phyloP scores from a whole-genome alignment of 2,797 vertebrate species.

The Anguilla anguilla region DNA sequence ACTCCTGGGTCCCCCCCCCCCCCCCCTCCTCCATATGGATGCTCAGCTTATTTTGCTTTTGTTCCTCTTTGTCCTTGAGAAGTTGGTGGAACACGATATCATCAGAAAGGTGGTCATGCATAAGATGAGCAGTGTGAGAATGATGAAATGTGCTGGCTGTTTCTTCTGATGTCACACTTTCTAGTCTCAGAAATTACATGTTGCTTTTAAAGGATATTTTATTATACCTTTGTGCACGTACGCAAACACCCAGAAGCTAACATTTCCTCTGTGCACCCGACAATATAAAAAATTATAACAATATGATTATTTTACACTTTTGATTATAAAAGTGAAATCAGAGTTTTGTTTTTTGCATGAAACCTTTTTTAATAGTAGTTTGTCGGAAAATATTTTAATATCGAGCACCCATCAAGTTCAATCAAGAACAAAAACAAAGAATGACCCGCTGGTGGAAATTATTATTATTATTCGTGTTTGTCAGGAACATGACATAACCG shows the following conservation, averaged over 20 bases:
- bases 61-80: conserved; percentile 6
- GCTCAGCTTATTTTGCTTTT: not conserved
- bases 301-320: not conserved
- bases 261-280: no score
- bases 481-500: not conserved
- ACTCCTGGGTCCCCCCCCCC: not conserved
- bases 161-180: not conserved
- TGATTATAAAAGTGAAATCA: no score
- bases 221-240: not conserved
- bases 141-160: not conserved
- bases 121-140: not conserved
- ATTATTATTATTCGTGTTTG: not conserved
- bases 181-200: not conserved
- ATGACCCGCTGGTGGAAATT: not conserved
- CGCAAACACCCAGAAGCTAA: not conserved
- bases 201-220: not conserved
- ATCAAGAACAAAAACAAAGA: not conserved
- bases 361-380: no score
- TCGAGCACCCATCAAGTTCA: not conserved
- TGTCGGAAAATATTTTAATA: no score
- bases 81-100: not conserved
- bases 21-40: not conserved
- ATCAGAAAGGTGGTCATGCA: conserved; percentile 1
- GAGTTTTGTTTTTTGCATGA: no score
- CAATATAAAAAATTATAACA: no score